A percentile compares a stretch with the other conserved stretches of the same genome.
phyloP scores from a whole-genome alignment of 2,888 invertebrate genomes.

The Drosophila conformis region DNA sequence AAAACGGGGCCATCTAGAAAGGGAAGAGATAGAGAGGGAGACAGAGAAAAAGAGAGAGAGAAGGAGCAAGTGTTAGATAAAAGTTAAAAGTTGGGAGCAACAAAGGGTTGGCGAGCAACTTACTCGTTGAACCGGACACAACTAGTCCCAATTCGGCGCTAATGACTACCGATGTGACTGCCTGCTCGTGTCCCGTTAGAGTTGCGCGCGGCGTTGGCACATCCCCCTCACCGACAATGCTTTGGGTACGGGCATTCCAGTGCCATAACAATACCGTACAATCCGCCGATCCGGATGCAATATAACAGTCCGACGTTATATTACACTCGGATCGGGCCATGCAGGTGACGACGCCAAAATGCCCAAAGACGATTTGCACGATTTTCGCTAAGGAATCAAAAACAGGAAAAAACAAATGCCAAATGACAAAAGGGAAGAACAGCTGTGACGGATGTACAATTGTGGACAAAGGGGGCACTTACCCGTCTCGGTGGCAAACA shows the following conservation, averaged over 20 bases:
- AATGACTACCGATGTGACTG: conserved; percentile 97
- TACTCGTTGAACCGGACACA: conserved; percentile 94
- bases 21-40: background rate
- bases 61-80: too few species aligned
- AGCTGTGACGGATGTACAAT: background rate
- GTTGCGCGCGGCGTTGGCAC: conserved; percentile 98
- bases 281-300: conserved; percentile 98
- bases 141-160: conserved; percentile 99
- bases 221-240: conserved; percentile 98
- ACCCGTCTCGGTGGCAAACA: conserved; percentile 98
- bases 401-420: background rate
- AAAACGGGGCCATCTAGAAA: conserved; percentile 95
- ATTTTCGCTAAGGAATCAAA: conserved; percentile 91
- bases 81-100: background rate
- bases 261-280: conserved; percentile 99
- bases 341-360: conserved; percentile 99
- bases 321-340: conserved; percentile 98
- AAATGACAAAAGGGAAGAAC: background rate
- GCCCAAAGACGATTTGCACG: conserved; percentile 99
- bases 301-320: conserved; percentile 99
- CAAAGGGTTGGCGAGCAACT: conserved; percentile 69
- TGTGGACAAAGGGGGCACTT: conserved; percentile 85
- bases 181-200: conserved; percentile 98
- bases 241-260: conserved; percentile 98
- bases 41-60: background rate